A percentile compares a stretch with the other conserved stretches of the same genome.
Conservation (phyloP, 2,888 invertebrate species). For the Philereme transversata region DNA sequence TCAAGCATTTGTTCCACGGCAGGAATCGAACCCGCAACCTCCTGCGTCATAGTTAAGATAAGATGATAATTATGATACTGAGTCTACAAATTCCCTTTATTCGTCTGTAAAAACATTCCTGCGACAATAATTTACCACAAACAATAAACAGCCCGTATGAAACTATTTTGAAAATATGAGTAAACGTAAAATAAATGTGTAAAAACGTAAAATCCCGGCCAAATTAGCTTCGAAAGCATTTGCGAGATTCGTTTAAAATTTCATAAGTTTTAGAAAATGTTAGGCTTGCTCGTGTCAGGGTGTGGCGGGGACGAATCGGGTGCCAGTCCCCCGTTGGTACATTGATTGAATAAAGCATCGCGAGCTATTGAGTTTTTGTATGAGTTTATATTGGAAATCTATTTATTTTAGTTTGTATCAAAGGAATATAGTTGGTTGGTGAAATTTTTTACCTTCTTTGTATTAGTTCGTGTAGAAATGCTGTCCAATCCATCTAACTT, state of each 20-base stretch:
- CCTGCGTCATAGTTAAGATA: too few species aligned
- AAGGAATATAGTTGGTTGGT: too few species aligned
- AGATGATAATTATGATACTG: too few species aligned
- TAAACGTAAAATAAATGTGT: background rate
- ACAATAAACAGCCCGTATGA: background rate
- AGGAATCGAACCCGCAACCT: too few species aligned
- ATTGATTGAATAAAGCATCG: constrained; percentile 22
- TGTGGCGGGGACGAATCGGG: constrained; percentile 39
- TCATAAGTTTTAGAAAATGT: constrained; percentile 32
- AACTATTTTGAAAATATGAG: background rate
- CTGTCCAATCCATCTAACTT: too few species aligned
- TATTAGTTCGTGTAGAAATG: too few species aligned
- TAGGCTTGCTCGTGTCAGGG: constrained; percentile 39
- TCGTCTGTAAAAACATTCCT: background rate
- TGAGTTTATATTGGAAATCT: background rate
- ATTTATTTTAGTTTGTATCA: background rate
- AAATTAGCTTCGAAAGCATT: constrained; percentile 29
- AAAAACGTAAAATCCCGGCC: background rate
- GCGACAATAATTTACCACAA: too few species aligned
- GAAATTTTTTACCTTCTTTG: too few species aligned
- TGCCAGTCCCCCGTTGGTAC: constrained; percentile 39
- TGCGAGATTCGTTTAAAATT: constrained; percentile 25
- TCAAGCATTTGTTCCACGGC: too few species aligned
- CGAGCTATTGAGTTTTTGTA: constrained; percentile 1
- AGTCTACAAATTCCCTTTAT: background rate